These are phyloP conservation scores for Drosophila falleni DNA, from an alignment of 2,888 invertebrate species.

Conservation along the genomic window DNA sequence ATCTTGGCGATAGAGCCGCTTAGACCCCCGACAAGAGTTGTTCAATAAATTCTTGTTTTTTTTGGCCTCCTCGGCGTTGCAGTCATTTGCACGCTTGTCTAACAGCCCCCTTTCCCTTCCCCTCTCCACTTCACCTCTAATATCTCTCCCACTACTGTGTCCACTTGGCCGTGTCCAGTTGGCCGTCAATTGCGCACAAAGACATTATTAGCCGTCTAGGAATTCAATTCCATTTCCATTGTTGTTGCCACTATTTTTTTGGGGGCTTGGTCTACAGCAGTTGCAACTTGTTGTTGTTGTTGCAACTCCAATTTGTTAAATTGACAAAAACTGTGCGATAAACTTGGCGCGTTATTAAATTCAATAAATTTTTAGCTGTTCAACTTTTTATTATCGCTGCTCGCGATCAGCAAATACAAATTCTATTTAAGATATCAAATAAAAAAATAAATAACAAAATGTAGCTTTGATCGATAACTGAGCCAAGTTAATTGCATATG, in stretches of 20 bases:
- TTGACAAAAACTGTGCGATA: slow-evolving; percentile 81
- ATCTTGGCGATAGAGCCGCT: slow-evolving; percentile 72
- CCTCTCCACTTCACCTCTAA: background rate
- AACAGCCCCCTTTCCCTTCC: background rate
- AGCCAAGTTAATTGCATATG: slow-evolving; percentile 58
- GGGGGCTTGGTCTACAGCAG: slow-evolving; percentile 42
- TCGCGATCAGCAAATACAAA: slow-evolving; percentile 78
- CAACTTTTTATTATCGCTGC: slow-evolving; percentile 39
- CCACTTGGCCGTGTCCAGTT: slow-evolving; percentile 35
- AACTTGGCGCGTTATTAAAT: slow-evolving; percentile 80
- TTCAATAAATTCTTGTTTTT: slow-evolving; percentile 72
- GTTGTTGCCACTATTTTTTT: slow-evolving; percentile 43
- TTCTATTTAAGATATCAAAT: slow-evolving; percentile 71
- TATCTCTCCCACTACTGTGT: background rate
- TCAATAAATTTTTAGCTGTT: slow-evolving; percentile 71
- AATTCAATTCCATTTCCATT: slow-evolving; percentile 80
- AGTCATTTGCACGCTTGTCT: slow-evolving; percentile 72
- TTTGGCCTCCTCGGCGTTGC: slow-evolving; percentile 20
- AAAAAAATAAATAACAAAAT: slow-evolving; percentile 16
- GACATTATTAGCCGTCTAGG: slow-evolving; percentile 79
- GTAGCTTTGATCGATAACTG: slow-evolving; percentile 54
- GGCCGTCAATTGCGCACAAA: slow-evolving; percentile 80
- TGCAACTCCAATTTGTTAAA: slow-evolving; percentile 75
- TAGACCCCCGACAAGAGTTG: slow-evolving; percentile 41
- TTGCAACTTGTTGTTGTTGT: slow-evolving; percentile 24